phyloP scores from a whole-genome alignment of 2,797 vertebrate genomes.

The Scyliorhinus canicula region DNA sequence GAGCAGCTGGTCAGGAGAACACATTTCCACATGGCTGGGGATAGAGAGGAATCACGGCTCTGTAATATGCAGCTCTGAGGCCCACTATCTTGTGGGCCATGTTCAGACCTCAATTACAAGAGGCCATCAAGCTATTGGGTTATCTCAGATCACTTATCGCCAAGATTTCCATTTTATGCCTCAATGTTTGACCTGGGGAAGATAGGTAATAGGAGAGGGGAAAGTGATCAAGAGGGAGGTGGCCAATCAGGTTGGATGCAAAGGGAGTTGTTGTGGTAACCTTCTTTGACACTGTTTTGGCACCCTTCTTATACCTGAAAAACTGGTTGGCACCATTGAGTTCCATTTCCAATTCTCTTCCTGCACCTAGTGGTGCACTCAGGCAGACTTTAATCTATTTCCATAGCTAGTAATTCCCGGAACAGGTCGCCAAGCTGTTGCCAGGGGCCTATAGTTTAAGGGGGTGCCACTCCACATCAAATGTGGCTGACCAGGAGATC shows the following conservation, averaged over 20 bases:
- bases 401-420: no score
- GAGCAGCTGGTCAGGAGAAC: neutral
- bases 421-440: no score
- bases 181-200: neutral
- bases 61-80: neutral
- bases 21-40: neutral
- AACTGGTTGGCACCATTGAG: no score
- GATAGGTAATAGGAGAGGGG: neutral
- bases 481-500: no score
- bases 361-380: no score
- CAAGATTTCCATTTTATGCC: neutral
- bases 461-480: no score
- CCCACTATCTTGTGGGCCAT: no score
- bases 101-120: no score
- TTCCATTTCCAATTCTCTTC: no score
- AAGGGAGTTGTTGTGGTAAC: neutral
- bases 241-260: neutral
- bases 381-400: no score
- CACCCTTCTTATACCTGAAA: no score
- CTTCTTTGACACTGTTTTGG: neutral
- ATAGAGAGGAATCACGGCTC: neutral
- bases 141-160: neutral
- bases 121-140: neutral
- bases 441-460: no score
- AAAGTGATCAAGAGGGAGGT: neutral